Percentiles rank a stretch among this genome's conserved stretches.
phyloP scores from a whole-genome alignment of 2,797 vertebrate species.

The Peromyscus nudipes region DNA sequence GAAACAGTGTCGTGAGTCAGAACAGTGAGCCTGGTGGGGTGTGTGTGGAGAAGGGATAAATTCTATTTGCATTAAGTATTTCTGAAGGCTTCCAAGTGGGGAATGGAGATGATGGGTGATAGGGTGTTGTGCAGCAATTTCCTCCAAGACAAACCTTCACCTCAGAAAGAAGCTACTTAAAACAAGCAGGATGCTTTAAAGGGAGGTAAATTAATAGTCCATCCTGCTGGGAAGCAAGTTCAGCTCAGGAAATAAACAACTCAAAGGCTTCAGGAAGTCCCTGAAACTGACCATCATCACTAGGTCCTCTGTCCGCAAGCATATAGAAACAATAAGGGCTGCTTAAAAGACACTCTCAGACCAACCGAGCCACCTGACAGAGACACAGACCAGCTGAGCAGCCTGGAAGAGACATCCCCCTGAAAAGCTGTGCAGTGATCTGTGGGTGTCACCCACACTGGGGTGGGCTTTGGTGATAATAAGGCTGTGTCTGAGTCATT shows the following conservation, averaged over 20 bases:
- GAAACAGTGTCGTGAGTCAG: background rate
- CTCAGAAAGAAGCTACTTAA: background rate
- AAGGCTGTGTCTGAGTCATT: background rate
- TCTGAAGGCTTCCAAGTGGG: background rate
- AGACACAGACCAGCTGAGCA: background rate
- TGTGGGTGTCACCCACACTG: background rate
- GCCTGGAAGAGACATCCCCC: background rate
- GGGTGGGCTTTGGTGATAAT: background rate
- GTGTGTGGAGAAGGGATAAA: background rate
- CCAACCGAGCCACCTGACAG: background rate
- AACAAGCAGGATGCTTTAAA: background rate
- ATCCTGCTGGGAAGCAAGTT: background rate
- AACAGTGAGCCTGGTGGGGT: background rate
- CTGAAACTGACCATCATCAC: background rate
- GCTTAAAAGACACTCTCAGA: background rate
- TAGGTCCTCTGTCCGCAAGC: background rate
- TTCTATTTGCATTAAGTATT: background rate
- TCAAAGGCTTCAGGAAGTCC: background rate
- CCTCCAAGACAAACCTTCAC: background rate
- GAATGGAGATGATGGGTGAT: background rate
- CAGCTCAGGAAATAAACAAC: background rate
- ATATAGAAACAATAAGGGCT: background rate
- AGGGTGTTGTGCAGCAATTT: background rate
- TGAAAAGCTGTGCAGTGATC: background rate
- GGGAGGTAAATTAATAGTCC: background rate